Base-by-base conservation (phyloP, 2,888 invertebrate species). In the Chrysina gloriosa region DNA sequence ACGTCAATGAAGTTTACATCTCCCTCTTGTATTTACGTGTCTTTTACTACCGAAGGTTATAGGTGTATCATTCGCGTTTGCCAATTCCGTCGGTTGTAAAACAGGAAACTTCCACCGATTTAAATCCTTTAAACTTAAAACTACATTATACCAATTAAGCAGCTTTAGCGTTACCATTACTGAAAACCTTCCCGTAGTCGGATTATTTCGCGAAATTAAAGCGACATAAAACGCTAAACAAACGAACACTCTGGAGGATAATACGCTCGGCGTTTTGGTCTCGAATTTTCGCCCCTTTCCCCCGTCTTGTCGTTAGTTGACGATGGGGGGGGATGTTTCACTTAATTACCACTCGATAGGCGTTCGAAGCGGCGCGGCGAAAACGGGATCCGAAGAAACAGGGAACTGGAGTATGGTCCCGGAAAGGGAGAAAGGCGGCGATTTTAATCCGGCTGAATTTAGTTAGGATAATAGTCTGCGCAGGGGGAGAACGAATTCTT, bases 381-480 rank as follows among this genome's bases (percentile, higher is more conserved):
- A 52, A 52, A 52, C 31, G 31, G 31, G 31, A 52, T 52, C 14
- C n/a, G 52, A 31, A 16, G 29, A n/a, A n/a, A n/a, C n/a, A n/a
- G n/a, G n/a, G n/a, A n/a, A n/a, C n/a, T n/a, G n/a, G n/a, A n/a
- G n/a, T n/a, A n/a, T n/a, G n/a, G n/a, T n/a, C n/a, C n/a, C n/a
- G n/a, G n/a, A n/a, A n/a, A n/a, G n/a, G n/a, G 14, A 14, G 9
- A 25, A 19, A 19, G 52, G 19, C 19, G 45, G 21, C n/a, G 31
- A 31, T 52, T 58, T 58, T 58, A 58, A 58, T 58, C 58, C 58
- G 36, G 39, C 16, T 42, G 42, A 42, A 61, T 61, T 61, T 42
- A 61, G 45, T 61, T 61, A 61, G 58, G 58, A 61, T 61, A 61
- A 61, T 61, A 45, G 58, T 25, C 29, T 0, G 52, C 31, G 52